These are phyloP conservation scores for Stenoptilia bipunctidactyla DNA, from an alignment of 2,888 invertebrate species.

Conservation along the genomic window DNA sequence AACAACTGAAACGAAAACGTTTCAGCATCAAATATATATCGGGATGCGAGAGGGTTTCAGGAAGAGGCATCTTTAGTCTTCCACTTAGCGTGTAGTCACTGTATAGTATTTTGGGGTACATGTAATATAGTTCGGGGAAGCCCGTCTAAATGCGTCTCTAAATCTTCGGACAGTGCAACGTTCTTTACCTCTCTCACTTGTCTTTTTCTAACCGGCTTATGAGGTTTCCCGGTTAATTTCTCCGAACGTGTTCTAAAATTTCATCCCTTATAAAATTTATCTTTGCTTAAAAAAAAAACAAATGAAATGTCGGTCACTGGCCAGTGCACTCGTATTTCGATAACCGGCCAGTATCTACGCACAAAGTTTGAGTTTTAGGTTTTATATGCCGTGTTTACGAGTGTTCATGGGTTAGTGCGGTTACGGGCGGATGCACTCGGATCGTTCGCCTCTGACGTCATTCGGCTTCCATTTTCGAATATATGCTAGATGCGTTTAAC, in stretches of 20 bases:
- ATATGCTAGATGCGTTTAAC: no score
- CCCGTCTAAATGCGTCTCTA: conserved; percentile 42
- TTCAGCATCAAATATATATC: conserved; percentile 61
- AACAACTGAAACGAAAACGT: conserved; percentile 52
- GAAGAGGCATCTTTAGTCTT: conserved; percentile 32
- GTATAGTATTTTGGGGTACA: conserved; percentile 39
- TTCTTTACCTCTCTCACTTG: conserved; percentile 22
- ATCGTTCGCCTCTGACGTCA: no score
- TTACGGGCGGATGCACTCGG: no score
- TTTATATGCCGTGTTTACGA: conserved; percentile 4
- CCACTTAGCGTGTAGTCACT: conserved; percentile 55
- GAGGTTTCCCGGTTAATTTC: conserved; percentile 1
- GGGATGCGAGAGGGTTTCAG: conserved; percentile 40
- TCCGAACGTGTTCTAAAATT: not conserved
- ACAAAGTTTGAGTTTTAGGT: conserved; percentile 7
- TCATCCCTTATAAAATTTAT: no score
- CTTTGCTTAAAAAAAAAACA: no score
- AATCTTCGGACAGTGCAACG: conserved; percentile 20
- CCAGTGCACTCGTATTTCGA: conserved; percentile 5
- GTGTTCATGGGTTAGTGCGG: not conserved
- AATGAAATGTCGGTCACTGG: no score
- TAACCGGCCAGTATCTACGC: conserved; percentile 6
- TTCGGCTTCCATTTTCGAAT: no score
- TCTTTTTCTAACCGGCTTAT: conserved; percentile 4
- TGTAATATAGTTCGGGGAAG: conserved; percentile 57